Base-by-base conservation (phyloP, 1,140 invertebrate species). In the Sweltsa coloradensis region DNA sequence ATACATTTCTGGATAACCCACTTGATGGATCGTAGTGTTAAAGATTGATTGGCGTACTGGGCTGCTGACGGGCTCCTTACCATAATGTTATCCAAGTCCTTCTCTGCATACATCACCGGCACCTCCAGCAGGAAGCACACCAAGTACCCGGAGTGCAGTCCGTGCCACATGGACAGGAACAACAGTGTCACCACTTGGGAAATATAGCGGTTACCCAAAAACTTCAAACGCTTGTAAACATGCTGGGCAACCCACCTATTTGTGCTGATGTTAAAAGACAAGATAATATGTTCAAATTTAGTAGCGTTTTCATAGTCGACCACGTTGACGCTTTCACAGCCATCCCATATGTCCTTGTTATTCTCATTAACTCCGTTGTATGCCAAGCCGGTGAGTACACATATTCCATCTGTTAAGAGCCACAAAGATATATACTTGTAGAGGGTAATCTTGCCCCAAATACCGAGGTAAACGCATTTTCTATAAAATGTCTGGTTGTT, bases 121-220 rank as follows among this genome's bases (percentile, higher is more conserved):
- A 95, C 95, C 61, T 97, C 93, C 62, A 92, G 80, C 31, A 89
- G 77, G 67, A 97, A 97, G 36, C 82, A 84, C 52, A 89, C 69
- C 59, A 93, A 97, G 57, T 97, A 97, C 3, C 91, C 90, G 9
- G 79, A 79, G 55, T 91, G 83, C 31, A 88, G 75, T 13, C 93
- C 93, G 62, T 97, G 92, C 93, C 93, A 97, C 0, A 95, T 50
- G 0, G 93, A 88, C 7, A 97, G 72, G 65, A 95, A 97, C 0
- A 79, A 34, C 14, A 97, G 66, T 0, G 91, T 85, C 0, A 76
- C 70, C 2, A 76, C 62, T 64, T 96, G 92, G 44, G 90, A 95
- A 4, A 85, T 64, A n/a, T 81, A 68, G 24, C 82, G 78, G 61
- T 87, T 93, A 16, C 85, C 84, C 1, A 97, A 67, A 63, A 96